A percentile compares a stretch with the other conserved stretches of the same genome.
phyloP scores from a whole-genome alignment of 2,113 vertebrate genomes.

The Arothron firmamentum region DNA sequence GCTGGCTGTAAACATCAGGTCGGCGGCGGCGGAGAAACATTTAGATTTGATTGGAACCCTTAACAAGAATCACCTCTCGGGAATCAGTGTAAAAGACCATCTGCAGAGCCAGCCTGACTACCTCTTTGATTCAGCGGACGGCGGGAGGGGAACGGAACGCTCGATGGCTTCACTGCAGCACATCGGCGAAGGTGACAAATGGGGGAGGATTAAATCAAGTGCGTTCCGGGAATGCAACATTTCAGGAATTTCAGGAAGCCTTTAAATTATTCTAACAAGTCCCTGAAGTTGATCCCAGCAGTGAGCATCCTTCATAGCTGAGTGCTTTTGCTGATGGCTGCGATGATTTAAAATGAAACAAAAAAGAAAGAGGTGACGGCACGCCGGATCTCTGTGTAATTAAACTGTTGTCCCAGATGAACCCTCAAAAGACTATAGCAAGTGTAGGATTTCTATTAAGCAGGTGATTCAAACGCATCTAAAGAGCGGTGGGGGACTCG shows the following conservation, averaged over 20 bases:
- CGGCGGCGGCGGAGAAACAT: conserved; percentile 14
- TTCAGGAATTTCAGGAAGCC: conserved; percentile 34
- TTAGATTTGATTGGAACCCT: conserved; percentile 15
- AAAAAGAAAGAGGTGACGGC: background rate
- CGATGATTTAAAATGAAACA: background rate
- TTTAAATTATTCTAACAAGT: conserved; percentile 71
- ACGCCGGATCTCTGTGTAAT: conserved; percentile 26
- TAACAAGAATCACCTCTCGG: background rate
- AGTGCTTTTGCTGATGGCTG: conserved; percentile 49
- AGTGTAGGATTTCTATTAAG: conserved; percentile 41
- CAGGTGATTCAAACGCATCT: conserved; percentile 40
- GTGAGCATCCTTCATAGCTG: conserved; percentile 35
- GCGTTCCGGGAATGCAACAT: conserved; percentile 35
- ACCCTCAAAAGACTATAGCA: conserved; percentile 11
- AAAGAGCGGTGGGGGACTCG: conserved; percentile 18
- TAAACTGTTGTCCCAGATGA: conserved; percentile 41
- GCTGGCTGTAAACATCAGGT: conserved; percentile 26
- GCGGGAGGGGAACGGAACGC: conserved; percentile 48
- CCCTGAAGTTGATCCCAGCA: conserved; percentile 57
- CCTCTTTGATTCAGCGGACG: conserved; percentile 47
- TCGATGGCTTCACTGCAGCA: conserved; percentile 52
- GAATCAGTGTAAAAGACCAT: background rate
- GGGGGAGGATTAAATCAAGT: conserved; percentile 69
- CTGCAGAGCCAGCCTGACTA: conserved; percentile 16
- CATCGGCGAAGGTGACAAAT: conserved; percentile 64